Base-by-base conservation (phyloP, 2,888 invertebrate genomes). In the Dexiosoma caninum region DNA sequence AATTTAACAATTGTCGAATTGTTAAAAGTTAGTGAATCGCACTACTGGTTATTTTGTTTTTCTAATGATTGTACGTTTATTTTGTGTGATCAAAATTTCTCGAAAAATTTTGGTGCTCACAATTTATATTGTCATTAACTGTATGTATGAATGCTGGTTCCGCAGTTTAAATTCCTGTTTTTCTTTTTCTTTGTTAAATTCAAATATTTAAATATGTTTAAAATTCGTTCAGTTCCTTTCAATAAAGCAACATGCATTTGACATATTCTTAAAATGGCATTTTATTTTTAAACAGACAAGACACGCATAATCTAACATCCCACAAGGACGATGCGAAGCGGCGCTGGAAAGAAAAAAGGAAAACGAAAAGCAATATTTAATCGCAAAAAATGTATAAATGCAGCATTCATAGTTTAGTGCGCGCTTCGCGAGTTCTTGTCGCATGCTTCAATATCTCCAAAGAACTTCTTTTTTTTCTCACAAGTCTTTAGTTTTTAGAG, bases 271-370 rank as follows among this genome's bases (percentile, higher is more conserved):
- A 49, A 66, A 66, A 66, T 55, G 57, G 14, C 57, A 59, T 66
- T 62, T 46, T 40, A 42, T 51, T 75, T n/a, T 60, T 59, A 51
- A 67, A 76, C 57, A 66, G 74, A 55, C 70, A 77, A 70, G 62
- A 77, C 55, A 77, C 55, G 62, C 77, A 77, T 70, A 70, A 77
- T 70, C 70, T 70, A 70, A 64, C 62, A 62, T 57, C 35, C 46
- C 44, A 49, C 9, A 51, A 35, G 23, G 35, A 35, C 7, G 10
- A 2, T 4, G n/a, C n/a, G 35, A 42, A n/a, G 27, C 5, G 2
- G 6, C 6, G 37, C 4, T n/a, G 0, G 2, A n/a, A 40, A 30
- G 12, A 21, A 37, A 37, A 23, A 9, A 0, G 1, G 2, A 21
- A 23, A 57, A 57, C 40, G 40, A 27, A 55, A 74, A 57, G 35